Percentiles rank a stretch among this genome's conserved stretches.
Evolutionary conservation across 2,113 vertebrate genomes (phyloP).

Genomic region (Aspidoscelis tigris): DNA sequence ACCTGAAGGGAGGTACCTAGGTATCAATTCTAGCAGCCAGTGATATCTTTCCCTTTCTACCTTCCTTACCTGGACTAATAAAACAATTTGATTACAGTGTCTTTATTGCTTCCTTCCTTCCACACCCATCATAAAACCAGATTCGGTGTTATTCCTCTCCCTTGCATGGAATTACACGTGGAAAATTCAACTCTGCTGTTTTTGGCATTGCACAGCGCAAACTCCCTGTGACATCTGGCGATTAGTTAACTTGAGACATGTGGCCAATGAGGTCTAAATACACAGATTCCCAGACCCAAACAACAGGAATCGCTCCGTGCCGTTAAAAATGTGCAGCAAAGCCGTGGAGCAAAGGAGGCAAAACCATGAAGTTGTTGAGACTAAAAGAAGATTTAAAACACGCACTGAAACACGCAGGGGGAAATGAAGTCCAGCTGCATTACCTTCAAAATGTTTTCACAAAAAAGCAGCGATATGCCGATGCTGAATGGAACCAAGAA

Average conservation of each 20-base stretch:
- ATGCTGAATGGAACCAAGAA: no score
- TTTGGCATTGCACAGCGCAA: neutral
- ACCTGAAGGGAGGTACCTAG: no score
- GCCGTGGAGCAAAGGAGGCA: neutral
- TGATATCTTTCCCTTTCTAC: no score
- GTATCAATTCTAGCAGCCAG: no score
- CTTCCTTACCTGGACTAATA: neutral
- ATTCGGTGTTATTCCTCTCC: neutral
- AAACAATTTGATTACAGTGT: neutral
- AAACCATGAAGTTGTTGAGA: neutral
- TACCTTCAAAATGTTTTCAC: neutral
- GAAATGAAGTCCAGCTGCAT: neutral
- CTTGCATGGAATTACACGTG: neutral
- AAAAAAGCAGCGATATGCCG: neutral
- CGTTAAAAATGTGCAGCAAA: neutral
- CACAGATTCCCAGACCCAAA: neutral
- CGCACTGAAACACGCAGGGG: no score
- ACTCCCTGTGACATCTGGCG: neutral
- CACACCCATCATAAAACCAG: no score
- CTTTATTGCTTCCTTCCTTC: neutral
- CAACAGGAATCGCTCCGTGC: neutral
- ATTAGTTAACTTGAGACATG: neutral
- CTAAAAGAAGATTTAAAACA: neutral
- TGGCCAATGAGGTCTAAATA: neutral
- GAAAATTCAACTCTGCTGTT: constrained; percentile 9